A percentile compares a stretch with the other conserved stretches of the same genome.
Evolutionary conservation across 1,140 invertebrate genomes (phyloP).

Genomic region (Subanguina moxae): DNA sequence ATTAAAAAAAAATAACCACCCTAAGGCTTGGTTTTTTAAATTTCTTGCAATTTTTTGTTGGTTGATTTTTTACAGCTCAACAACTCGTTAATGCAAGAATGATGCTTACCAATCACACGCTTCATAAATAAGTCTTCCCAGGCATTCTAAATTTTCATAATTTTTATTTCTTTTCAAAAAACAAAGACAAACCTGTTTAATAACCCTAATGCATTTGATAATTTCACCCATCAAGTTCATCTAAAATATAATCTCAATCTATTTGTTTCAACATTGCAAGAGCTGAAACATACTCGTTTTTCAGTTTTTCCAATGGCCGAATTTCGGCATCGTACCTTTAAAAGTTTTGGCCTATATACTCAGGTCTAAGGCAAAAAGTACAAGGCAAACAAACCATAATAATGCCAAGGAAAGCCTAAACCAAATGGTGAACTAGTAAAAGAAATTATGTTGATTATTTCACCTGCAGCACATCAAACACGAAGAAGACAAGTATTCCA

Average conservation of each 20-base stretch:
- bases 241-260: constrained; percentile 16
- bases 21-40: too few relatives aligned
- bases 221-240: constrained; percentile 65
- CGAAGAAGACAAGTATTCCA: constrained; percentile 67
- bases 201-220: constrained; percentile 67
- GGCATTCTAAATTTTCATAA: constrained; percentile 67
- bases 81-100: too few relatives aligned
- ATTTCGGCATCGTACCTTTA: constrained; percentile 55
- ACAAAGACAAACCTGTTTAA: constrained; percentile 66
- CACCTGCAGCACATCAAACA: constrained; percentile 70
- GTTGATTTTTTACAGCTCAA: too few relatives aligned
- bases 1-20: too few relatives aligned
- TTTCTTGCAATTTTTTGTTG: too few relatives aligned
- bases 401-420: constrained; percentile 61
- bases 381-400: constrained; percentile 45
- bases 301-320: constrained; percentile 60
- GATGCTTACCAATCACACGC: constrained; percentile 62
- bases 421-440: constrained; percentile 44
- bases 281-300: constrained; percentile 49
- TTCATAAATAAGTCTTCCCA: constrained; percentile 77
- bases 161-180: too few relatives aligned
- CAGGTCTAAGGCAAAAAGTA: too few relatives aligned
- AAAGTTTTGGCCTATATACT: too few relatives aligned
- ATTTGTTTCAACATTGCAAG: neutral
- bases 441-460: neutral